Percentiles rank a stretch among this genome's conserved stretches.
These are phyloP conservation scores for Manduca sexta DNA, from an alignment of 1,140 invertebrate genomes.

Conservation along the genomic window DNA sequence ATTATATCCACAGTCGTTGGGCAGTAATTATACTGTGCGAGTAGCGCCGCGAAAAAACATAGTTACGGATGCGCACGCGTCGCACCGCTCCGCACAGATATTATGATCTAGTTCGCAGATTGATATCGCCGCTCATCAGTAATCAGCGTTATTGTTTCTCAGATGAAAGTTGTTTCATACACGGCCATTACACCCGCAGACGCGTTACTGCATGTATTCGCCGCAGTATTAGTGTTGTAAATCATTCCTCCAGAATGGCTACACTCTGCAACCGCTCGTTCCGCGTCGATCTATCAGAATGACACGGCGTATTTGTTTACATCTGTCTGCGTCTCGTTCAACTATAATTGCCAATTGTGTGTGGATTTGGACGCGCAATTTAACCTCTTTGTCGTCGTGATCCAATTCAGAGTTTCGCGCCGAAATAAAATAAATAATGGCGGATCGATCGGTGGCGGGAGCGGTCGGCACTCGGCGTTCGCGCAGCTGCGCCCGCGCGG, in stretches of 20 bases:
- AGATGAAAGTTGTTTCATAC: too few relatives aligned
- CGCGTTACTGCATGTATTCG: too few relatives aligned
- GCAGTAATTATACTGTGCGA: constrained; percentile 28
- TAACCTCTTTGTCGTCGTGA: constrained; percentile 65
- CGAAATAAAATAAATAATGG: constrained; percentile 69
- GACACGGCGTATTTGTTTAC: constrained; percentile 52
- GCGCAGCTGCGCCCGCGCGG: constrained; percentile 50
- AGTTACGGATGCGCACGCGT: constrained; percentile 27
- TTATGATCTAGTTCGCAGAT: not conserved
- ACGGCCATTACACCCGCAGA: too few relatives aligned
- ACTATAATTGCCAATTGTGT: constrained; percentile 58
- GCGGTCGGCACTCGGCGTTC: too few relatives aligned
- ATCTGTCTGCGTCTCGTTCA: constrained; percentile 58
- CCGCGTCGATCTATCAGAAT: constrained; percentile 17
- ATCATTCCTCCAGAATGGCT: not conserved
- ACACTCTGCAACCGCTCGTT: constrained; percentile 12
- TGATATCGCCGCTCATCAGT: too few relatives aligned
- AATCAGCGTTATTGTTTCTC: too few relatives aligned
- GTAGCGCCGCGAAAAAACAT: constrained; percentile 39
- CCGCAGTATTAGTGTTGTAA: not conserved
- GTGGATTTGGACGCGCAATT: constrained; percentile 68
- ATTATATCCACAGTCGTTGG: not conserved
- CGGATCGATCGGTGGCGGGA: constrained; percentile 34
- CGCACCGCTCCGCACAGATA: constrained; percentile 11
- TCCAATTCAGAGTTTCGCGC: constrained; percentile 63